phyloP scores from a whole-genome alignment of 2,797 vertebrate genomes.

The Melanotaenia nigrans region DNA sequence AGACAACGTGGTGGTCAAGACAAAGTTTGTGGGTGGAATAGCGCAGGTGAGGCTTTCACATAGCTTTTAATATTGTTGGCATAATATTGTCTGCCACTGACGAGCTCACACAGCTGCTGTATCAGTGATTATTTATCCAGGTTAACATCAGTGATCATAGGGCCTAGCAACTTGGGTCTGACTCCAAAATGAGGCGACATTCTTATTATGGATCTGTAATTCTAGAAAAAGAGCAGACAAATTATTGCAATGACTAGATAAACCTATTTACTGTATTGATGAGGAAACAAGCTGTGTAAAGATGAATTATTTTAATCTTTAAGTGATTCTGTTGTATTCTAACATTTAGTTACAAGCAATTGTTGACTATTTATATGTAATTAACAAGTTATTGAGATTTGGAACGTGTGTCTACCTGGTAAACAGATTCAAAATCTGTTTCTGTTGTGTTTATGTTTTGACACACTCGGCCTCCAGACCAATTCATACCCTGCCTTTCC shows the following conservation, averaged over 20 bases:
- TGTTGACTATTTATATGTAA: neutral
- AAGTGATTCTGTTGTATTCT: neutral
- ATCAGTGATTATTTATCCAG: neutral
- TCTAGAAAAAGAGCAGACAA: neutral
- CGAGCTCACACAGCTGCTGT: too few relatives aligned
- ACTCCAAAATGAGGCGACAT: neutral
- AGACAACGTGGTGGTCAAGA: slow-evolving; percentile 95
- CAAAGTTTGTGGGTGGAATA: slow-evolving; percentile 97
- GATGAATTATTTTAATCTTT: neutral
- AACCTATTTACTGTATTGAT: too few relatives aligned
- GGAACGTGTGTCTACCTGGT: neutral
- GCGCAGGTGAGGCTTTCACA: slow-evolving; percentile 87
- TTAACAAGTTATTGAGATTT: neutral
- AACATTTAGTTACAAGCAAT: neutral
- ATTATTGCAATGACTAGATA: neutral
- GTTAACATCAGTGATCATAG: neutral
- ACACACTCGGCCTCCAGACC: neutral
- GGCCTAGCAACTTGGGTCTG: neutral
- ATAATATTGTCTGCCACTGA: neutral
- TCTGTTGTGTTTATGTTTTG: neutral
- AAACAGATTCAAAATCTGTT: neutral
- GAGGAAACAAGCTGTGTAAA: neutral
- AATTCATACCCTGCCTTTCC: neutral
- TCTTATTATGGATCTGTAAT: neutral
- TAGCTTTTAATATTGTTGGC: neutral